Evolutionary conservation across 2,888 invertebrate species (phyloP).

Genomic region (Polyommatus icarus): DNA sequence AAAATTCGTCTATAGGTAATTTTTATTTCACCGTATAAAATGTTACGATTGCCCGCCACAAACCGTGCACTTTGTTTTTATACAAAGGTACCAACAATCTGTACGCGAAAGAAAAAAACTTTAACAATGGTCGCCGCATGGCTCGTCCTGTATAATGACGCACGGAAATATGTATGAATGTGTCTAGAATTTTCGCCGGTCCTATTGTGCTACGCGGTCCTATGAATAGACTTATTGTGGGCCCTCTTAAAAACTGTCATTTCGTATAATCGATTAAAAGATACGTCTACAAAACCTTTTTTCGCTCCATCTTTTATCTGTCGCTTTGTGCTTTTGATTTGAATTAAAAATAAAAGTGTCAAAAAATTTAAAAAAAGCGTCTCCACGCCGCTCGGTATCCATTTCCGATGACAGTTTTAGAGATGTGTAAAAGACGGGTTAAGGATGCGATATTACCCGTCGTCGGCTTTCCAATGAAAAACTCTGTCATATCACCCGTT

Average conservation of each 20-base stretch:
- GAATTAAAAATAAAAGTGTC: not conserved
- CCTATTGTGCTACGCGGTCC: not conserved
- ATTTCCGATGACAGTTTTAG: slow-evolving; percentile 49
- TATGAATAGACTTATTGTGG: slow-evolving; percentile 10
- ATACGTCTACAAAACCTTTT: not conserved
- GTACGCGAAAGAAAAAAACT: slow-evolving; percentile 5
- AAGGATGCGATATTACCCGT: slow-evolving; percentile 49
- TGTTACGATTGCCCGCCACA: not conserved
- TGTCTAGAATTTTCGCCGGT: not conserved
- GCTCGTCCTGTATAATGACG: not conserved
- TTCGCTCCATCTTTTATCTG: not conserved
- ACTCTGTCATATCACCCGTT: slow-evolving; percentile 33
- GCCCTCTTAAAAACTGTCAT: slow-evolving; percentile 9
- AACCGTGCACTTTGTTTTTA: slow-evolving; percentile 13
- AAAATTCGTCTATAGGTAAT: too few species aligned
- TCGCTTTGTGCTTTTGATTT: not conserved
- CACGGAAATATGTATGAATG: slow-evolving; percentile 14
- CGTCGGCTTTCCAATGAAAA: slow-evolving; percentile 48
- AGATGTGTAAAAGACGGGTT: slow-evolving; percentile 49
- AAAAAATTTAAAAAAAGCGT: slow-evolving; percentile 22
- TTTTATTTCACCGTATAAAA: not conserved
- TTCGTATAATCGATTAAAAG: not conserved
- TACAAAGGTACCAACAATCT: slow-evolving; percentile 9
- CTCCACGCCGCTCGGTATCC: slow-evolving; percentile 41
- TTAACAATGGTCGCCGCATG: slow-evolving; percentile 8